phyloP scores from a whole-genome alignment of 1,140 invertebrate species.

The Caenorhabditis brenneri region DNA sequence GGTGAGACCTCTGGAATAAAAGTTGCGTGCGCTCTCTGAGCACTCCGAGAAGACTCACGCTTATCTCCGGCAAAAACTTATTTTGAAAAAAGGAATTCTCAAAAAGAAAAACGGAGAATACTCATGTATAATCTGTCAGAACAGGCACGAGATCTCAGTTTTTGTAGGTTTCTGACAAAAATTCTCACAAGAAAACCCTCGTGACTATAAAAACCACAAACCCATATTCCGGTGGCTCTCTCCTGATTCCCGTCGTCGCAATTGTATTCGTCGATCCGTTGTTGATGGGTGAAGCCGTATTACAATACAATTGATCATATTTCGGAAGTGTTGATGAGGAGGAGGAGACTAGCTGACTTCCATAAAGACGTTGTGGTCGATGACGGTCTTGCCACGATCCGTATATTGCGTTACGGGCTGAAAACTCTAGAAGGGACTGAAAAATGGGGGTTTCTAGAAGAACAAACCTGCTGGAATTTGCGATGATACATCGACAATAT shows the following conservation, averaged over 20 bases:
- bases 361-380: not conserved
- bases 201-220: not conserved
- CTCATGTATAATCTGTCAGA: no score
- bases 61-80: no score
- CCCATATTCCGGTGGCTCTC: constrained; percentile 36
- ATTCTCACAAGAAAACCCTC: no score
- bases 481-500: constrained; percentile 13
- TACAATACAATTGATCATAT: constrained; percentile 37
- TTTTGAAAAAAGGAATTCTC: no score
- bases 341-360: not conserved
- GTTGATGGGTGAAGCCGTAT: not conserved
- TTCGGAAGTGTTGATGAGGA: not conserved
- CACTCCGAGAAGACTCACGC: no score
- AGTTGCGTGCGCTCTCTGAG: no score
- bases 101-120: no score
- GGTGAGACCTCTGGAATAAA: no score
- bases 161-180: not conserved
- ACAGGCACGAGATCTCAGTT: no score
- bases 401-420: constrained; percentile 10
- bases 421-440: not conserved
- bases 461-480: not conserved
- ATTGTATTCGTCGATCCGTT: constrained; percentile 24
- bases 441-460: not conserved
- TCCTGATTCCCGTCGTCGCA: constrained; percentile 11
- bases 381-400: constrained; percentile 29